Evolutionary conservation across 2,797 vertebrate species (phyloP).

Genomic region (Geotrypetes seraphini): DNA sequence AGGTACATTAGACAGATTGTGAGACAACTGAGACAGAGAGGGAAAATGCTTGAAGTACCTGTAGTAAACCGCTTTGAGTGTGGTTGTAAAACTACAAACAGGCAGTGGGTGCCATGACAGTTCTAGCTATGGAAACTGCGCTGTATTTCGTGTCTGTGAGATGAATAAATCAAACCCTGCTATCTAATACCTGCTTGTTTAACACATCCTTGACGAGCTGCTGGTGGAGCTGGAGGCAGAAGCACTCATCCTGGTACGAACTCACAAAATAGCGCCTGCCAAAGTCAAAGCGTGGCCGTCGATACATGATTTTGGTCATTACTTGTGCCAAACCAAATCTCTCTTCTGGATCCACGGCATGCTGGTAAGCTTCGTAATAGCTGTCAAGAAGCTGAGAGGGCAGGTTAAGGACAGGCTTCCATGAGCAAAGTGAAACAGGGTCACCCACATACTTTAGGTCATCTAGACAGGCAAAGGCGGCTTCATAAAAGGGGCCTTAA

Average conservation of each 20-base stretch:
- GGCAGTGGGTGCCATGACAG: too few relatives aligned
- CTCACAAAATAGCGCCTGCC: conserved; percentile 44
- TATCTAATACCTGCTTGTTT: conserved; percentile 49
- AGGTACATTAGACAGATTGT: too few relatives aligned
- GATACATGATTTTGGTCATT: conserved; percentile 51
- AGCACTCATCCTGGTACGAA: conserved; percentile 41
- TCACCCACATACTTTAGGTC: too few relatives aligned
- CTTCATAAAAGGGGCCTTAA: too few relatives aligned
- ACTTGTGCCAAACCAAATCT: conserved; percentile 49
- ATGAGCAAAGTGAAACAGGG: not conserved
- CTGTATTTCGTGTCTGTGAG: too few relatives aligned
- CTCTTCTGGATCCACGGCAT: conserved; percentile 51
- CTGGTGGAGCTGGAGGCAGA: conserved; percentile 51
- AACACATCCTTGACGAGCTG: conserved; percentile 44
- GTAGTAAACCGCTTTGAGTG: too few relatives aligned
- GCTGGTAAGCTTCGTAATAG: conserved; percentile 64
- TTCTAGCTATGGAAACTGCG: too few relatives aligned
- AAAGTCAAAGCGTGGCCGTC: conserved; percentile 48
- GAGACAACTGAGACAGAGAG: too few relatives aligned
- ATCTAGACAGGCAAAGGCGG: too few relatives aligned
- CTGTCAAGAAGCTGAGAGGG: conserved; percentile 54
- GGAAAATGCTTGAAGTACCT: too few relatives aligned
- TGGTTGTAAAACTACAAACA: too few relatives aligned
- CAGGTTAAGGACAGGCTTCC: not conserved
- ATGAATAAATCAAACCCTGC: too few relatives aligned